A percentile compares a stretch with the other conserved stretches of the same genome.
These are phyloP conservation scores for Ichneumoninae sp. DNA, from an alignment of 2,888 invertebrate species.

Conservation along the genomic window DNA sequence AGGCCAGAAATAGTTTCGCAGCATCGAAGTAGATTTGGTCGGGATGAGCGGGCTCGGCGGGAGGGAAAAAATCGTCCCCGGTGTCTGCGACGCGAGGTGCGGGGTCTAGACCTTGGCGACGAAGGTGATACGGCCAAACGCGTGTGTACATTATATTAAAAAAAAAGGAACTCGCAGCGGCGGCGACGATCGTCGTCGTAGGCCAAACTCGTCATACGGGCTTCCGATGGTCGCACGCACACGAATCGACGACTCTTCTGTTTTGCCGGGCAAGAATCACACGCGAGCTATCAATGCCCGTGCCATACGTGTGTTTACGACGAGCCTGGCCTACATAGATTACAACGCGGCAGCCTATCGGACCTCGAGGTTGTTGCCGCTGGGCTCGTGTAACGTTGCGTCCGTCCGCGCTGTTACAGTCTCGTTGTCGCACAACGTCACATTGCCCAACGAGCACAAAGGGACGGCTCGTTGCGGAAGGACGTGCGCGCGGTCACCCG, in stretches of 20 bases:
- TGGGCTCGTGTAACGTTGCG: slow-evolving; percentile 42
- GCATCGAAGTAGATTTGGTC: slow-evolving; percentile 32
- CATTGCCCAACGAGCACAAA: neutral
- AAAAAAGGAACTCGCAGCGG: slow-evolving; percentile 25
- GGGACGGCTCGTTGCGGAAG: neutral
- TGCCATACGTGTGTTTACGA: slow-evolving; percentile 32
- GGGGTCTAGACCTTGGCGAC: slow-evolving; percentile 77
- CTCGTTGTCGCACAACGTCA: neutral
- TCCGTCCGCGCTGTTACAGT: neutral
- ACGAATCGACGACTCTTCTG: slow-evolving; percentile 13
- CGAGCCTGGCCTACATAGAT: slow-evolving; percentile 78
- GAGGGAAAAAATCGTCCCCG: slow-evolving; percentile 23
- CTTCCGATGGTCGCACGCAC: slow-evolving; percentile 76
- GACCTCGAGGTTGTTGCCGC: slow-evolving; percentile 41
- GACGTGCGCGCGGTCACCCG: neutral
- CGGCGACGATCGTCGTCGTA: slow-evolving; percentile 63
- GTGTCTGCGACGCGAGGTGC: slow-evolving; percentile 65
- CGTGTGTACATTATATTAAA: slow-evolving; percentile 5
- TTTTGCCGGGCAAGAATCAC: slow-evolving; percentile 39
- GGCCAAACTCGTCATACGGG: slow-evolving; percentile 78
- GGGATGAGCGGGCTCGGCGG: slow-evolving; percentile 24
- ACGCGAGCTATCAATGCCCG: slow-evolving; percentile 49
- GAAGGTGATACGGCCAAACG: slow-evolving; percentile 77
- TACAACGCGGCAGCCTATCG: slow-evolving; percentile 69
- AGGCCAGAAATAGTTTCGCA: slow-evolving; percentile 10